Evolutionary conservation across 2,113 vertebrate species (phyloP), one percentile per base, ranked within the genome.

Genomic region (Istiophorus platypterus): DNA sequence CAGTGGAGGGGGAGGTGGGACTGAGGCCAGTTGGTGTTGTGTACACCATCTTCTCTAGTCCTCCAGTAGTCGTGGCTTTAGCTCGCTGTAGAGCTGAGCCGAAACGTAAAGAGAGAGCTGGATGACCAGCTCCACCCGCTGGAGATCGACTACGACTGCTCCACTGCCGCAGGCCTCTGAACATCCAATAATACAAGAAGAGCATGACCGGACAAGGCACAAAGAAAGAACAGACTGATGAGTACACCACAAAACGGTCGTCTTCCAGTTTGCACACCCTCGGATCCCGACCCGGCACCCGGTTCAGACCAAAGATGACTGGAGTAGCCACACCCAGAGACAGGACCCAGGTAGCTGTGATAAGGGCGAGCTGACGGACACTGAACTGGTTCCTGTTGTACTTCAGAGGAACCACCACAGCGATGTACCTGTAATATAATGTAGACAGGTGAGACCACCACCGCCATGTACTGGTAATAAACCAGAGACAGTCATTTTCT

Each of bases 301-400:
- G 91, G 87, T 95, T 95, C 56, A 95, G 88, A 57, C 95, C 94
- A 2, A 95, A 95, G 79, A 95, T 94, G 15, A 95, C 93, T 0
- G 95, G 94, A 73, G 93, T 94, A 3, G 95, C 95, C 70, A 95
- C 92, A 2, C 85, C 94, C 41, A 95, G 61, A 5, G 95, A 95
- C 65, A 95, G 85, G 34, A 94, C 85, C 95, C 95, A 95, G 17
- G 94, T 95, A 8, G 94, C 94, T 0, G 91, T 75, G 67, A 95
- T 95, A 56, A 95, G 90, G 1, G 81, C 76, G 41, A 95, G 88
- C 90, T 95, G 95, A 8, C 94, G 92, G 67, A 93, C 41, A 9
- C 95, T 95, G 86, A 95, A 95, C 84, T 94, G 94, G 85, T 95
- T 95, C 66, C 94, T 85, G 92, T 95, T 95, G 88, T 95, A 95